Conservation (phyloP, 2,888 invertebrate genomes). For the Lissocephala sabroskyi region DNA sequence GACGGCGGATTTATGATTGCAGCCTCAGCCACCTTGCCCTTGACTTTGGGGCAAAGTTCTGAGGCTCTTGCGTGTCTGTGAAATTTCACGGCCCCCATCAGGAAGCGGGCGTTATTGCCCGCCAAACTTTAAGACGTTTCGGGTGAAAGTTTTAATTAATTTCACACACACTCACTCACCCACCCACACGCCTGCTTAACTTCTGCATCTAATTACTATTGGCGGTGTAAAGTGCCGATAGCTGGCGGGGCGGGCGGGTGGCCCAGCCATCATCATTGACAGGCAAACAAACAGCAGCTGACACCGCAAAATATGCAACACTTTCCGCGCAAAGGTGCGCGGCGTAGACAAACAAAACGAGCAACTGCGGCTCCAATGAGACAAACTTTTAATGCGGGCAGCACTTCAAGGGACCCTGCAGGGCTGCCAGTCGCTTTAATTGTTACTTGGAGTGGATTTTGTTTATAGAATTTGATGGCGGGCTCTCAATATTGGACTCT, state of each 20-base stretch:
- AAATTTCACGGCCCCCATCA: constrained; percentile 34
- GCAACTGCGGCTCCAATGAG: no score
- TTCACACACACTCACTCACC: constrained; percentile 36
- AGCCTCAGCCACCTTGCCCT: constrained; percentile 45
- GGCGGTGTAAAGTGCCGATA: constrained; percentile 16
- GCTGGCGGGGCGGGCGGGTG: neutral
- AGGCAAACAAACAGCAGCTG: constrained; percentile 45
- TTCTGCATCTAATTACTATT: constrained; percentile 51
- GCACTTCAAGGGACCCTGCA: no score
- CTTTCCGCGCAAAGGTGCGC: no score
- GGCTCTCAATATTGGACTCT: no score
- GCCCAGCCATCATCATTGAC: constrained; percentile 8
- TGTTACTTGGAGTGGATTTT: no score
- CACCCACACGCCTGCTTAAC: constrained; percentile 24
- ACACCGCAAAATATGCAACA: constrained; percentile 59
- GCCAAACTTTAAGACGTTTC: constrained; percentile 33
- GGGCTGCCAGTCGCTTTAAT: no score
- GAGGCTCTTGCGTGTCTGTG: neutral
- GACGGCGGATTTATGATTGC: constrained; percentile 23
- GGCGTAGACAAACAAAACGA: no score
- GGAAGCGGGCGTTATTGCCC: neutral
- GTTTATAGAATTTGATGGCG: no score
- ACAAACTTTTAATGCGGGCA: no score
- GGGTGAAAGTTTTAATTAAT: constrained; percentile 58
- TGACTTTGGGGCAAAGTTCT: constrained; percentile 40